These are phyloP conservation scores for Phaethon lepturus DNA, from an alignment of 2,113 vertebrate species.

Conservation along the genomic window DNA sequence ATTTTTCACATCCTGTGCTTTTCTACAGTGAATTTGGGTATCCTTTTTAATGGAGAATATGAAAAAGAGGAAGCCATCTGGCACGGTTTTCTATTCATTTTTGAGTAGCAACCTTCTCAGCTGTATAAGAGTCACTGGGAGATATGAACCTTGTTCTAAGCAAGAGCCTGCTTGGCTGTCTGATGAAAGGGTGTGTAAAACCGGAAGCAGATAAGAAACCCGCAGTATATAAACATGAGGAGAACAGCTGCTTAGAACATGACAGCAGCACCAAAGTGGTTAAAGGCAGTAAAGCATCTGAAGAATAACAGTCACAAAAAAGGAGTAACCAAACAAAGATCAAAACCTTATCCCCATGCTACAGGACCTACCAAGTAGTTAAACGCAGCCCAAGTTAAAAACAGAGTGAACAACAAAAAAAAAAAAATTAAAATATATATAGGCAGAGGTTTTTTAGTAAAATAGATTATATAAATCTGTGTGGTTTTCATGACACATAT, in stretches of 20 bases:
- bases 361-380: neutral
- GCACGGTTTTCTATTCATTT: neutral
- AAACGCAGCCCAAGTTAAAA: neutral
- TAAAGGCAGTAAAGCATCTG: neutral
- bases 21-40: neutral
- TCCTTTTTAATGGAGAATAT: neutral
- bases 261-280: neutral
- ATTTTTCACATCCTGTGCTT: neutral
- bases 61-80: neutral
- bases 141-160: neutral
- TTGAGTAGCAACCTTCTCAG: neutral
- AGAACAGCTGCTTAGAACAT: neutral
- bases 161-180: neutral
- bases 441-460: neutral
- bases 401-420: neutral
- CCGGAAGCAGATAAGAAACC: conserved; percentile 29
- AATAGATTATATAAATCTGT: neutral
- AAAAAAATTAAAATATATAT: neutral
- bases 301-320: neutral
- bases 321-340: neutral
- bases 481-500: neutral
- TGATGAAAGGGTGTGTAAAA: conserved; percentile 19
- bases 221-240: conserved; percentile 1
- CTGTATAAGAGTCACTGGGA: neutral
- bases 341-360: neutral